Evolutionary conservation across 2,888 invertebrate genomes (phyloP).

Genomic region (Hypsopygia costalis): DNA sequence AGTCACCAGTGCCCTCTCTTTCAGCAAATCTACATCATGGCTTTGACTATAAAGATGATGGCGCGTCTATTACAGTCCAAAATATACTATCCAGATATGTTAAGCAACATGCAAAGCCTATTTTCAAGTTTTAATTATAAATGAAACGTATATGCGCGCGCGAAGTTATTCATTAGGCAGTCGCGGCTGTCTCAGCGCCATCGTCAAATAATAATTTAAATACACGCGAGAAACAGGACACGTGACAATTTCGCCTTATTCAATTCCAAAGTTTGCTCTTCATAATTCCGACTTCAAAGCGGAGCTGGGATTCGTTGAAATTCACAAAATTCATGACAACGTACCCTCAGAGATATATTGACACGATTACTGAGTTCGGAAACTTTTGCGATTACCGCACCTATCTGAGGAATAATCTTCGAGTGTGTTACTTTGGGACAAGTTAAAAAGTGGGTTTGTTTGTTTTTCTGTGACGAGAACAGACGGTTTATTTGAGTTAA

Average conservation of each 20-base stretch:
- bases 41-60: too few relatives aligned
- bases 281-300: conserved; percentile 10
- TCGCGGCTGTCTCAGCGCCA: background rate
- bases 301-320: conserved; percentile 4
- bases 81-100: too few relatives aligned
- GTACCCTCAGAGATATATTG: conserved; percentile 16
- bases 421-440: background rate
- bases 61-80: too few relatives aligned
- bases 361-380: conserved; percentile 13
- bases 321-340: conserved; percentile 13
- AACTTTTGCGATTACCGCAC: conserved; percentile 13
- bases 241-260: conserved; percentile 13
- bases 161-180: too few relatives aligned
- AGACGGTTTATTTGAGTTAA: background rate
- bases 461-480: background rate
- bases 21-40: too few relatives aligned
- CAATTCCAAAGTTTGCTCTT: conserved; percentile 11
- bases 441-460: background rate
- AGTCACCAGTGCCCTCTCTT: too few relatives aligned
- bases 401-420: background rate
- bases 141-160: too few relatives aligned
- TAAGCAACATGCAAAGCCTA: too few relatives aligned
- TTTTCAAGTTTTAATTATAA: too few relatives aligned
- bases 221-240: conserved; percentile 3
- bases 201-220: conserved; percentile 1